These are phyloP conservation scores for Grammomys surdaster DNA, from an alignment of 2,113 vertebrate species.

Conservation along the genomic window DNA sequence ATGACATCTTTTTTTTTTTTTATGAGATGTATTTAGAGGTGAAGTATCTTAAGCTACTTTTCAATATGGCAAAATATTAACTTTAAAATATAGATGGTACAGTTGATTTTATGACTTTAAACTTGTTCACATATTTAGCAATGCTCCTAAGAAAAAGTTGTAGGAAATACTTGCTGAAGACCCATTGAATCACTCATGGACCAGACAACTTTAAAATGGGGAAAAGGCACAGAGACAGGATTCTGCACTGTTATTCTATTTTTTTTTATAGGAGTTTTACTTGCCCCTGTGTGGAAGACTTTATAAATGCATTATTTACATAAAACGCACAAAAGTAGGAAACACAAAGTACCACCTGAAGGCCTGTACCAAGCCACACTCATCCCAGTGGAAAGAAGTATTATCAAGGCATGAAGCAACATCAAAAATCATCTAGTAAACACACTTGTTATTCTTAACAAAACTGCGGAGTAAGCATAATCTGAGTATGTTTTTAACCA, in stretches of 20 bases:
- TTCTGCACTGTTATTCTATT: slow-evolving; percentile 50
- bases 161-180: slow-evolving; percentile 60
- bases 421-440: slow-evolving; percentile 31
- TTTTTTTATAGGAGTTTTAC: slow-evolving; percentile 50
- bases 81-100: slow-evolving; percentile 40
- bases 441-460: slow-evolving; percentile 42
- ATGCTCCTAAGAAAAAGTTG: slow-evolving; percentile 48
- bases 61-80: slow-evolving; percentile 56
- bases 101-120: slow-evolving; percentile 61
- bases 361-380: slow-evolving; percentile 40
- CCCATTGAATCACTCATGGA: not conserved
- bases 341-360: slow-evolving; percentile 68
- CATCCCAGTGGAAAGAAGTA: slow-evolving; percentile 2
- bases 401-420: slow-evolving; percentile 28
- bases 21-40: slow-evolving; percentile 24
- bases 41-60: slow-evolving; percentile 54
- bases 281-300: slow-evolving; percentile 72
- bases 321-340: slow-evolving; percentile 69
- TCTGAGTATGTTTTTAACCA: slow-evolving; percentile 55
- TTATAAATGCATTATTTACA: slow-evolving; percentile 80
- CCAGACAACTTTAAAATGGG: slow-evolving; percentile 58
- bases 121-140: slow-evolving; percentile 50
- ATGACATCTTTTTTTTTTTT: slow-evolving; percentile 16
- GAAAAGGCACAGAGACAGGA: slow-evolving; percentile 45
- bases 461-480: slow-evolving; percentile 17